Conservation (phyloP, 2,113 vertebrate genomes). For the Gallinago jamesoni region DNA sequence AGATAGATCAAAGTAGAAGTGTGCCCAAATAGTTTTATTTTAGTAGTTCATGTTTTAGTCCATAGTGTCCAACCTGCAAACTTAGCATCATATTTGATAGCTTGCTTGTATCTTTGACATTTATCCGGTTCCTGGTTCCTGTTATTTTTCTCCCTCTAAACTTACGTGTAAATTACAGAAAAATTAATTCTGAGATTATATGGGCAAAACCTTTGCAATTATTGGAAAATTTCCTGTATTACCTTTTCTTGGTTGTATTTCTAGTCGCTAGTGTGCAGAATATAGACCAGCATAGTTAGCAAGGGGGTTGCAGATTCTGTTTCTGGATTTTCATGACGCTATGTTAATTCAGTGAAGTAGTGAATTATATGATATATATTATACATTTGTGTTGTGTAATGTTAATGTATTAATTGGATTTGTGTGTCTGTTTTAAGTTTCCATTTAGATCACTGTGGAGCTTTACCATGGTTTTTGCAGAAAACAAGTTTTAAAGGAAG, state of each 20-base stretch:
- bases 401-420: neutral
- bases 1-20: neutral
- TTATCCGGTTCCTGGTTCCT: neutral
- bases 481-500: conserved; percentile 99
- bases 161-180: neutral
- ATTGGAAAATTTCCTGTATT: neutral
- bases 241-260: neutral
- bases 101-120: neutral
- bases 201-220: neutral
- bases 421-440: conserved; percentile 77
- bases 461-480: conserved; percentile 97
- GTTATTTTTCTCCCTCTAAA: neutral
- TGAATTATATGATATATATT: neutral
- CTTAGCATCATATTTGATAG: accelerated
- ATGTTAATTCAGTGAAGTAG: neutral
- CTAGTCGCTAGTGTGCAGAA: neutral
- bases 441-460: conserved; percentile 97
- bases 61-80: neutral
- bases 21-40: neutral
- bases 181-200: neutral
- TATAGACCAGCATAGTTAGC: neutral
- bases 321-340: neutral
- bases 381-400: neutral
- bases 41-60: neutral
- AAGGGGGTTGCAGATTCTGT: neutral